Conservation (phyloP, 2,797 vertebrate genomes). For the Petrocephalus schoutedeni region DNA sequence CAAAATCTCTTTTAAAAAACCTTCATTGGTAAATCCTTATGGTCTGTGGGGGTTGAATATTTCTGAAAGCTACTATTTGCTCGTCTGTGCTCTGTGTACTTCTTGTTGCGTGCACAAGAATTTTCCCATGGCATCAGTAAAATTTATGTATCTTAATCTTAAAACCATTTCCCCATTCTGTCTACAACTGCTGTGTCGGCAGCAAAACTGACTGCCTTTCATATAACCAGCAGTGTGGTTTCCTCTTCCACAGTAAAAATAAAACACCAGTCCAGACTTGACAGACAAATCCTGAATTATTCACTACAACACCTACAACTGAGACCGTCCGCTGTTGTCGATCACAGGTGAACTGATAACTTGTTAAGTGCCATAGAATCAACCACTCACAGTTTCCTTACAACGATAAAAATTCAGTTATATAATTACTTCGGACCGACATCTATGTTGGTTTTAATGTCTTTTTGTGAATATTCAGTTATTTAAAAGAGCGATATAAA, state of each 20-base stretch:
- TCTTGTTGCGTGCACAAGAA: background rate
- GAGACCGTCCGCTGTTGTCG: background rate
- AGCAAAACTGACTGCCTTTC: background rate
- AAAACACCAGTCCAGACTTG: conserved; percentile 40
- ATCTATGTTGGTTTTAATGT: conserved; percentile 32
- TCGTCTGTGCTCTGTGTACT: background rate
- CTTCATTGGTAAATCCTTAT: too few species aligned
- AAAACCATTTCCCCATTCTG: background rate
- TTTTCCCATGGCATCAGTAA: background rate
- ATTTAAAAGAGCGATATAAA: background rate
- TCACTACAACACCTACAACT: conserved; percentile 42
- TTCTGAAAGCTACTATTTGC: background rate
- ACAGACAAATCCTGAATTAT: conserved; percentile 61
- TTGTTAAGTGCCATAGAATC: background rate
- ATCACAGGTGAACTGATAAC: background rate
- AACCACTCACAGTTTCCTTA: background rate
- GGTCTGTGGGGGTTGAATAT: too few species aligned
- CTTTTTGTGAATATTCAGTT: conserved; percentile 8
- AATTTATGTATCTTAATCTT: background rate
- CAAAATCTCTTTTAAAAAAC: too few species aligned
- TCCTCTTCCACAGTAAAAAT: conserved; percentile 51
- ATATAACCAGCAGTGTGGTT: conserved; percentile 46
- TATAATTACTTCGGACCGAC: conserved; percentile 41
- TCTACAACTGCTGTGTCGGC: conserved; percentile 12
- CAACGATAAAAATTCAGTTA: background rate